Base-by-base conservation (phyloP, 2,113 vertebrate species). In the Leiothrix lutea region DNA sequence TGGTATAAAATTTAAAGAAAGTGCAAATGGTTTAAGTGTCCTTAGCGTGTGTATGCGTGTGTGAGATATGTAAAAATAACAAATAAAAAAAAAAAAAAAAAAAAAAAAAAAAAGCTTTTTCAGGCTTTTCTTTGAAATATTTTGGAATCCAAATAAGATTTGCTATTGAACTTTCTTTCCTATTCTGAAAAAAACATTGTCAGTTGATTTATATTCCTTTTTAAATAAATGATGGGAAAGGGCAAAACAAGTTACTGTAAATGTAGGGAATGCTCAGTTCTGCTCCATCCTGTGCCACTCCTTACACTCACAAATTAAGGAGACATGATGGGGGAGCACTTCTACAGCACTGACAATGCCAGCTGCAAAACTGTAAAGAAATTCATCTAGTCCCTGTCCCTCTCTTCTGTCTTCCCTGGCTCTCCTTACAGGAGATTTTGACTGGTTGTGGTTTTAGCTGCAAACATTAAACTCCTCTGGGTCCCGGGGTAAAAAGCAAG, bases 371-470 rank as follows among this genome's bases (percentile, higher is more conserved):
- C 24, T 48, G 4, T 13, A 19, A 40, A 66, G 17, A 66, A 65
- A 72, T 57, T n/a, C 0, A 0, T 18, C 28, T 23, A n/a, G 6
- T 25, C 19, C 11, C 12, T 36, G 4, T 14, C 8, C 8, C 21
- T 64, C 8, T 44, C 42, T 70, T 5, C 9, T 57, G 15, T 12
- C 8, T 53, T 73, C 72, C 67, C 16, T 57, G 29, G 4, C 14
- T 67, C 22, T 48, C 8, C 19, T 67, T 42, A 5, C 0, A 29
- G 22, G 11, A 14, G 3, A 38, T 50, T 89, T 64, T 1, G 9
- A 42, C 10, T 35, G 16, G 15, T 56, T 29, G 11, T 24, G 14
- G 15, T 29, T 83, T 70, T 73, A 31, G 29, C 47, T 5, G 5
- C 21, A 33, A 56, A 40, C 11, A 22, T 3, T 8, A 75, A 71